These are phyloP conservation scores for Enteromius trimaculatus DNA, from an alignment of 2,797 vertebrate genomes.

Conservation along the genomic window DNA sequence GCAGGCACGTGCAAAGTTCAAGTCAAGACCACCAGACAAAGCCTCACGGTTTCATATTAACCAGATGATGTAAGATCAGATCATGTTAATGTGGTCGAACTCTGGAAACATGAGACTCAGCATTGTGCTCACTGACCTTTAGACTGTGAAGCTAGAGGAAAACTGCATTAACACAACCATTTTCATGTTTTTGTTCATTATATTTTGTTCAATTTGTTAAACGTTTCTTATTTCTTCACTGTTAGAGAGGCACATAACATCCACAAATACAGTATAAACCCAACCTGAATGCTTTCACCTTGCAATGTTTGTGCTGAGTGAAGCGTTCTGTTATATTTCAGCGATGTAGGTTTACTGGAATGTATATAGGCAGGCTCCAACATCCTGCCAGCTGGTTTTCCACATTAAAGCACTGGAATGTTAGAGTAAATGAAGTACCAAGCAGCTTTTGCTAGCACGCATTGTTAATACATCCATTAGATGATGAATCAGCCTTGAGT, in stretches of 20 bases:
- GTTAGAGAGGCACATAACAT: not conserved
- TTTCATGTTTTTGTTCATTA: not conserved
- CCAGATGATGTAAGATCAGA: constrained; percentile 8
- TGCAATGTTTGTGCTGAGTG: not conserved
- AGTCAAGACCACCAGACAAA: not conserved
- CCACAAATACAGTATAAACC: not conserved
- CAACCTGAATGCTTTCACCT: not conserved
- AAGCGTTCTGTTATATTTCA: not conserved
- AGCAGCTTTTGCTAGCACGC: not conserved
- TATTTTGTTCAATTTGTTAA: not conserved
- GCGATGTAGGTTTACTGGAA: not conserved
- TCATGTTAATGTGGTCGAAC: not conserved
- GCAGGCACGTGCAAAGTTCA: constrained; percentile 1
- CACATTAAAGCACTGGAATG: not conserved
- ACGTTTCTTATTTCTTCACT: not conserved
- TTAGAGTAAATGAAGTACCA: not conserved
- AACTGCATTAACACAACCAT: not conserved
- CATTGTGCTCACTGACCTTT: constrained; percentile 25
- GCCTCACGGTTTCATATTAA: constrained; percentile 18
- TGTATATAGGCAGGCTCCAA: not conserved
- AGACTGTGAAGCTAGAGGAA: not conserved
- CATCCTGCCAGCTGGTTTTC: not conserved
- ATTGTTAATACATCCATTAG: not conserved
- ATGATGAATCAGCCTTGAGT: not conserved
- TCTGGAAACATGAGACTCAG: constrained; percentile 10